A percentile compares a stretch with the other conserved stretches of the same genome.
These are phyloP conservation scores for Nothocercus julius DNA, from an alignment of 2,113 vertebrate genomes.

Conservation along the genomic window DNA sequence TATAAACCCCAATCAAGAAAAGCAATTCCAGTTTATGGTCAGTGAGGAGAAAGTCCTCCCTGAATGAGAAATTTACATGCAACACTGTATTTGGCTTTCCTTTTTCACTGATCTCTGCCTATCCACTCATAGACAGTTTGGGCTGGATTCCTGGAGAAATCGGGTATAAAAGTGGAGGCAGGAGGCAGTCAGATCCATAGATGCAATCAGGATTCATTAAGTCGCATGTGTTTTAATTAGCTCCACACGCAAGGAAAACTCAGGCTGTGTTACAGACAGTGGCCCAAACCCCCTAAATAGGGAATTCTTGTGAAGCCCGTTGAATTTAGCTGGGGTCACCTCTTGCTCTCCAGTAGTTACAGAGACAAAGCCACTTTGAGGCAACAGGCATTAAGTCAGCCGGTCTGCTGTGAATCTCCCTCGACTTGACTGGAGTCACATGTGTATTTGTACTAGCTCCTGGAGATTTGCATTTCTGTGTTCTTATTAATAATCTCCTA, in stretches of 20 bases:
- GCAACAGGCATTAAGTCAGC: neutral
- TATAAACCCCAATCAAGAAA: neutral
- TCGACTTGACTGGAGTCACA: neutral
- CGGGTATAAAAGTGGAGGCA: neutral
- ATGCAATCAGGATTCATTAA: neutral
- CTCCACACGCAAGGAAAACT: neutral
- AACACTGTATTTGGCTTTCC: neutral
- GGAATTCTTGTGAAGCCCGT: neutral
- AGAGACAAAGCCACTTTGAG: neutral
- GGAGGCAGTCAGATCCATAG: neutral
- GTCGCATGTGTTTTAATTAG: neutral
- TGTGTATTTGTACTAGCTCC: neutral
- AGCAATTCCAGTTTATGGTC: neutral
- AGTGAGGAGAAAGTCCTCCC: neutral
- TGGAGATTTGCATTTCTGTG: constrained; percentile 47
- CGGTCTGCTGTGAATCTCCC: neutral
- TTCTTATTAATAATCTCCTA: constrained; percentile 33
- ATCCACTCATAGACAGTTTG: neutral
- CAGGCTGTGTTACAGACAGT: neutral
- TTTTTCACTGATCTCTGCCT: neutral
- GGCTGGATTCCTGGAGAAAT: neutral
- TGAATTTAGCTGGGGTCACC: neutral
- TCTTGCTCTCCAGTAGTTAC: neutral
- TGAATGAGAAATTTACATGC: fast-evolving
- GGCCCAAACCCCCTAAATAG: neutral